phyloP scores from a whole-genome alignment of 2,113 vertebrate genomes.

The Protomyctophum bolini region DNA sequence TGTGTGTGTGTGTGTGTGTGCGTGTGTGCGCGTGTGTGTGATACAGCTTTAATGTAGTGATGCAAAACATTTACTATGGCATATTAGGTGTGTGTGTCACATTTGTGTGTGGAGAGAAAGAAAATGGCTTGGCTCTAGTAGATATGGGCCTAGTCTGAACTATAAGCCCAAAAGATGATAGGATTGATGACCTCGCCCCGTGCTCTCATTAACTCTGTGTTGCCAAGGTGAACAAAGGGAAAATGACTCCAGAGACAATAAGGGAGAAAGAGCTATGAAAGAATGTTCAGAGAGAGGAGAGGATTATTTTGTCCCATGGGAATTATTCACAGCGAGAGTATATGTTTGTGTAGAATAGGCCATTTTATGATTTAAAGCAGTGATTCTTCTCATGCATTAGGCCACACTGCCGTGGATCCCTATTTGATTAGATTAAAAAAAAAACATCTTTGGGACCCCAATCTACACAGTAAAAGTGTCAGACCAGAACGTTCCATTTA shows the following conservation, averaged over 20 bases:
- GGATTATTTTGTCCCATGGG: not conserved
- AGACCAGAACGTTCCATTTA: no score
- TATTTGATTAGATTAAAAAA: no score
- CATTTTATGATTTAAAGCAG: no score
- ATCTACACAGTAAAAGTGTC: no score
- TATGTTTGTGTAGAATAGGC: no score
- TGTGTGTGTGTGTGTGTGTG: slow-evolving; percentile 5
- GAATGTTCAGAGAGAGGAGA: not conserved
- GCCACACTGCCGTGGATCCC: no score
- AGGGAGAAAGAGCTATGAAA: not conserved
- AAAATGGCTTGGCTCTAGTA: slow-evolving; percentile 43
- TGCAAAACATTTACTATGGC: no score
- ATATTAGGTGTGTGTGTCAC: not conserved
- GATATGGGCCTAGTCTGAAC: slow-evolving; percentile 32
- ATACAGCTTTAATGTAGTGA: no score
- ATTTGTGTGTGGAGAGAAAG: not conserved
- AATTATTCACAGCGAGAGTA: not conserved
- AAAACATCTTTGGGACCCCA: no score
- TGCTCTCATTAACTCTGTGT: slow-evolving; percentile 52
- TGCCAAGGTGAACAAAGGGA: slow-evolving; percentile 30
- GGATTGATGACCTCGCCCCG: slow-evolving; percentile 57
- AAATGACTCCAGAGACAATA: not conserved
- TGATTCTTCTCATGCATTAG: no score
- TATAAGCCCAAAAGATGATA: slow-evolving; percentile 34
- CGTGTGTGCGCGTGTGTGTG: not conserved